Percentiles rank a stretch among this genome's conserved stretches.
phyloP scores from a whole-genome alignment of 53 echinoderm and acorn worm genomes.

The Pentamera pediparva region DNA sequence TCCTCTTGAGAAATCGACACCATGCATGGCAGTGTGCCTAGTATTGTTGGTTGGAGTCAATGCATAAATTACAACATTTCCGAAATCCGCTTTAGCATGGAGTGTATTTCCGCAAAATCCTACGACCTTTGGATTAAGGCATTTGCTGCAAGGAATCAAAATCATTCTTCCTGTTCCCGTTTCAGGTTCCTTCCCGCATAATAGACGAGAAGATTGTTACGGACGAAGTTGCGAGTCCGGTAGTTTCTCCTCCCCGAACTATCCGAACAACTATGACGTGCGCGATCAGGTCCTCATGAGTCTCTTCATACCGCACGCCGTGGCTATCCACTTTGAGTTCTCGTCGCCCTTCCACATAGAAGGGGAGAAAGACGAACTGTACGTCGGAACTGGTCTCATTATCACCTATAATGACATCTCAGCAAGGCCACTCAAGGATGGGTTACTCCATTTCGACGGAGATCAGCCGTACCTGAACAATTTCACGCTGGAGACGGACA shows the following conservation, averaged over 20 bases:
- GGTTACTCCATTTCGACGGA: constrained; percentile 52
- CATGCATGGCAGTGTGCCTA: no score
- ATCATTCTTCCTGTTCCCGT: no score
- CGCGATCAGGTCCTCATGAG: constrained; percentile 51
- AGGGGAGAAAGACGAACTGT: constrained; percentile 70
- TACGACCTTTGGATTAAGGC: no score
- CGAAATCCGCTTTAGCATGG: no score
- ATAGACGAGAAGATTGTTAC: no score
- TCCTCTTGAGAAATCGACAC: no score
- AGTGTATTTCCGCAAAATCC: no score
- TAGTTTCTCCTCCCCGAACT: constrained; percentile 51
- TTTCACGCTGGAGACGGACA: constrained; percentile 44
- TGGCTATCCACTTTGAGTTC: constrained; percentile 59
- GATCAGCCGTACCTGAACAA: not conserved
- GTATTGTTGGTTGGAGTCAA: no score
- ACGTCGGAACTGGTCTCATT: constrained; percentile 48
- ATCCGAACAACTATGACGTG: constrained; percentile 48
- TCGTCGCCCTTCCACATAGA: constrained; percentile 52
- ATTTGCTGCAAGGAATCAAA: no score
- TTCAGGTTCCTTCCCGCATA: no score
- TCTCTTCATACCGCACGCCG: constrained; percentile 62
- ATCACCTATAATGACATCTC: not conserved
- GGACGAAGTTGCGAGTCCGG: constrained; percentile 44
- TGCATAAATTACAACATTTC: no score
- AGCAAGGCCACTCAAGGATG: not conserved